Evolutionary conservation across 2,113 vertebrate species (phyloP), one percentile per base, ranked within the genome.

Genomic region (Dicaeum eximium): DNA sequence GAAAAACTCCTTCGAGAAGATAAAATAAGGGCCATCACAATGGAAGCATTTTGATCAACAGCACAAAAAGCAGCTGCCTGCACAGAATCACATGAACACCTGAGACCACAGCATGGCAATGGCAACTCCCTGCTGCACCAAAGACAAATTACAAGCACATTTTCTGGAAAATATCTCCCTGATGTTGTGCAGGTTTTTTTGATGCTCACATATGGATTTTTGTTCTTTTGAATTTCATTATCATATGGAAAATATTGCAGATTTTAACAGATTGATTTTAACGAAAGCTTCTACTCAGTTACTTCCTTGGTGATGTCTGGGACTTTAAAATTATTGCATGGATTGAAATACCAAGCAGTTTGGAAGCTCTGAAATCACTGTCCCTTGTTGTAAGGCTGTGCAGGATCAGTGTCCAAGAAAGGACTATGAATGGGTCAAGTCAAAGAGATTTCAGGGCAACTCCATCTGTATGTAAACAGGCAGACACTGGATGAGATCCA

Each of bases 1-100:
- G 66, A 88, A 70, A 60, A 84, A 54, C 77, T 66, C 51, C 50
- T 72, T 75, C 4, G 1, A 51, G 83, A 48, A 80, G 86, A 72
- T 64, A 56, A 92, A 97, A 90, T 86, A 67, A 91, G 65, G 47
- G 22, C 24, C 30, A 67, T 88, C 73, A 78, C 57, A 90, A 92
- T 64, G 30, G 66, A 84, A 95, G n/a, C 40, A 69, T 95, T 97
- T 95, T 94, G 81, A 97, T 95, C 67, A 92, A 88, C 81, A 88
- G 48, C 50, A 69, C 65, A 89, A 94, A 97, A 80, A 86, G 30
- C 37, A 61, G 45, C 86, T 51, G 90, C 61, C 73, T 96, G 88
- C 83, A 91, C 44, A 57, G 88, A 92, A 92, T 92, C 86, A 56
- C 91, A 85, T 37, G 88, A 93, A 74, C 92, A 91, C 95, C 88